phyloP scores from a whole-genome alignment of 2,888 invertebrate species.

The Nezara viridula region DNA sequence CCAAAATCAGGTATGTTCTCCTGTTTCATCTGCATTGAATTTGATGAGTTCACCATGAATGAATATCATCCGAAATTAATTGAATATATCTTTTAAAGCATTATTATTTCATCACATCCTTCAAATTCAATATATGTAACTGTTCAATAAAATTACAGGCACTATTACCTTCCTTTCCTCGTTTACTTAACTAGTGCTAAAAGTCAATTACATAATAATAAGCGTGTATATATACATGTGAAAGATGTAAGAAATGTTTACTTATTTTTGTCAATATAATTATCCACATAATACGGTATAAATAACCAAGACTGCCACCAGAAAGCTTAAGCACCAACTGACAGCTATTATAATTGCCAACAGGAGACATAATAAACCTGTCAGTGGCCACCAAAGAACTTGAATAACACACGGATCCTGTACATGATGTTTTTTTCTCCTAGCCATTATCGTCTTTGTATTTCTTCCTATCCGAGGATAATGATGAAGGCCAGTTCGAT shows the following conservation, averaged over 20 bases:
- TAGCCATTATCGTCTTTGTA: conserved; percentile 42
- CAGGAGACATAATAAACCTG: neutral
- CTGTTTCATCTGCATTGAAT: too few relatives aligned
- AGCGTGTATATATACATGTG: neutral
- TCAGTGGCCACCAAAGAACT: neutral
- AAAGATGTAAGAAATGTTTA: neutral
- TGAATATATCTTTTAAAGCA: too few relatives aligned
- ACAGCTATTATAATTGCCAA: neutral
- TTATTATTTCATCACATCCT: neutral
- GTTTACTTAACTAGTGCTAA: neutral
- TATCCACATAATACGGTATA: neutral
- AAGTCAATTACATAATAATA: neutral
- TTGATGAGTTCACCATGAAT: too few relatives aligned
- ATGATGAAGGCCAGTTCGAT: conserved; percentile 1
- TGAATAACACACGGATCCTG: conserved; percentile 25
- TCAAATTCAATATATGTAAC: neutral
- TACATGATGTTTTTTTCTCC: neutral
- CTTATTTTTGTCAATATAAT: neutral
- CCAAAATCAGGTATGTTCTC: too few relatives aligned
- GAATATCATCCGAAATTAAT: too few relatives aligned
- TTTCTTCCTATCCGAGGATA: neutral
- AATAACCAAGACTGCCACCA: neutral
- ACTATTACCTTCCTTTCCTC: neutral
- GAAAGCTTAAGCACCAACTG: neutral
- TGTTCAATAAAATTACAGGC: neutral